phyloP scores from a whole-genome alignment of 2,888 invertebrate species.

The Ochropleura plecta region DNA sequence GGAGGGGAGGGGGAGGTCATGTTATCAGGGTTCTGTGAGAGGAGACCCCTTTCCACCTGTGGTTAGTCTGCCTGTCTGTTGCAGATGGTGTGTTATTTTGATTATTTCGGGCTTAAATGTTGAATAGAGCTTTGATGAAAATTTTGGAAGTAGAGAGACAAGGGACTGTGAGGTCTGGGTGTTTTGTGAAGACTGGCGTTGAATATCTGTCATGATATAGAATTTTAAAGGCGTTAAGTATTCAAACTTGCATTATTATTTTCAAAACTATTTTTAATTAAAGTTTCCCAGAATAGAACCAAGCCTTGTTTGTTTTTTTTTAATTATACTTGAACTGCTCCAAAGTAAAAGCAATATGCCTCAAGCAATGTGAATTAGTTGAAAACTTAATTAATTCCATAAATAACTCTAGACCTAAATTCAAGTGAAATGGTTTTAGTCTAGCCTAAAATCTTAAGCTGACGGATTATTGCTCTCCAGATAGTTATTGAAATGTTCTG shows the following conservation, averaged over 20 bases:
- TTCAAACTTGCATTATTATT: background rate
- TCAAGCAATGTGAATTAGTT: conserved; percentile 24
- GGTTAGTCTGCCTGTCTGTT: conserved; percentile 50
- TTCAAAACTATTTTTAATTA: conserved; percentile 21
- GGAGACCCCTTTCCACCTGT: conserved; percentile 55
- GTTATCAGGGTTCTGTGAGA: conserved; percentile 63
- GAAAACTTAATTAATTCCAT: conserved; percentile 37
- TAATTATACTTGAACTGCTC: background rate
- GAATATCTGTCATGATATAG: background rate
- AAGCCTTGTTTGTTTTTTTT: conserved; percentile 4
- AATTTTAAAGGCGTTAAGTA: background rate
- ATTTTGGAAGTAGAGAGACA: background rate
- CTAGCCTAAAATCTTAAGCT: conserved; percentile 29
- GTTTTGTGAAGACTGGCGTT: background rate
- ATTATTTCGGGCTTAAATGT: conserved; percentile 38
- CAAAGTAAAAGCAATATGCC: conserved; percentile 12
- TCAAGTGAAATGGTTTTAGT: conserved; percentile 28
- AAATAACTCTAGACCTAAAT: conserved; percentile 31
- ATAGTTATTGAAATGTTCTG: conserved; percentile 25
- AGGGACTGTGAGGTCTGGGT: background rate
- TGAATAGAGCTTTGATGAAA: conserved; percentile 9
- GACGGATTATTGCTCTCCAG: conserved; percentile 21
- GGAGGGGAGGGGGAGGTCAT: conserved; percentile 28
- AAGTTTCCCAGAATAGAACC: background rate
- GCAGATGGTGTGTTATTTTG: conserved; percentile 46